Evolutionary conservation across 2,888 invertebrate species (phyloP).

Genomic region (Sisyra terminalis): DNA sequence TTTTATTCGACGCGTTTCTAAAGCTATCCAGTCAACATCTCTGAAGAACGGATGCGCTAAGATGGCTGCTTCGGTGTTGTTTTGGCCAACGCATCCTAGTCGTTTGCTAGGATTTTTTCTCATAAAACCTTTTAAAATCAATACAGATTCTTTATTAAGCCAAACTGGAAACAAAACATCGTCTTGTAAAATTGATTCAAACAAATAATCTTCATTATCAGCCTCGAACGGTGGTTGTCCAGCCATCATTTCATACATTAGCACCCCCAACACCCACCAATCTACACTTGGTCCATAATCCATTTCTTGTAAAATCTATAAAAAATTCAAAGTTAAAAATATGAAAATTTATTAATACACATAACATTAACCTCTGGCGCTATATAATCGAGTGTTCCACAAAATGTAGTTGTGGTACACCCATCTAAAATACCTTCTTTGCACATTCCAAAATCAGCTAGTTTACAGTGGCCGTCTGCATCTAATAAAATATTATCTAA

Average conservation of each 20-base stretch:
- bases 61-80: conserved; percentile 71
- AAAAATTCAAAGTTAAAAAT: conserved; percentile 12
- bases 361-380: conserved; percentile 64
- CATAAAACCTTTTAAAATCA: conserved; percentile 90
- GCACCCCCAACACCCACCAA: conserved; percentile 96
- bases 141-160: conserved; percentile 80
- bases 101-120: conserved; percentile 91
- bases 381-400: conserved; percentile 99
- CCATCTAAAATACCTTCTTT: conserved; percentile 88
- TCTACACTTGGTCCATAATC: conserved; percentile 82
- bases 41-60: conserved; percentile 81
- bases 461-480: conserved; percentile 86
- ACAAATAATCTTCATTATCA: conserved; percentile 98
- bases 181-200: conserved; percentile 95
- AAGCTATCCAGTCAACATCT: conserved; percentile 91
- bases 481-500: conserved; percentile 96
- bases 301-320: conserved; percentile 73
- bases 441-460: conserved; percentile 97
- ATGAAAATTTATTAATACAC: conserved; percentile 16
- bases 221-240: conserved; percentile 99
- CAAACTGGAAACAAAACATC: conserved; percentile 98
- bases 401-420: conserved; percentile 87
- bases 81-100: conserved; percentile 69
- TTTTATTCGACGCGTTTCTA: conserved; percentile 78
- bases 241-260: conserved; percentile 99